Evolutionary conservation across 2,888 invertebrate species (phyloP).

Genomic region (Reticulitermes lucifugus): DNA sequence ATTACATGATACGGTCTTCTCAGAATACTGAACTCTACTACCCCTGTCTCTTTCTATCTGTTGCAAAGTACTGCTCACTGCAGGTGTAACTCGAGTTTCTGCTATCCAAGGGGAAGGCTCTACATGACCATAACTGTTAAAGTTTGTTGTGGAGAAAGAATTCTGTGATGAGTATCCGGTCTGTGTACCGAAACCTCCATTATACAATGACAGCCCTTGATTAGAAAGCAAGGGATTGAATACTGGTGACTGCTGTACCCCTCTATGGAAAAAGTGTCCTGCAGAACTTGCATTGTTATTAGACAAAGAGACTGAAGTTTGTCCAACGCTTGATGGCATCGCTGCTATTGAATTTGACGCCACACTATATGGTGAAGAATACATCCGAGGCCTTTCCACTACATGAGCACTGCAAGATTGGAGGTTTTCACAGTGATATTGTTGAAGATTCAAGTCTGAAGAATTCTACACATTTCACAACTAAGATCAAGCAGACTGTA

Average conservation of each 20-base stretch:
- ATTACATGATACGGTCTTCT: constrained; percentile 41
- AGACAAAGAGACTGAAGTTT: constrained; percentile 8
- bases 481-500: neutral
- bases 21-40: constrained; percentile 38
- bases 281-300: constrained; percentile 39
- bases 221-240: constrained; percentile 48
- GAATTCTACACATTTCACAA: neutral
- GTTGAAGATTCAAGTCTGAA: neutral
- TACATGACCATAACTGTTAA: constrained; percentile 44
- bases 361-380: constrained; percentile 27
- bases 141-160: constrained; percentile 45
- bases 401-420: neutral
- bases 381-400: constrained; percentile 17
- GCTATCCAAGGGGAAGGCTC: constrained; percentile 51
- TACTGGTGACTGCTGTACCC: constrained; percentile 49
- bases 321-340: constrained; percentile 31
- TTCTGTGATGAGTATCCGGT: constrained; percentile 48
- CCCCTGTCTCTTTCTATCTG: constrained; percentile 43
- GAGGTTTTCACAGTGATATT: too few relatives aligned
- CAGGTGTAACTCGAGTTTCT: constrained; percentile 44
- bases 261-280: constrained; percentile 45
- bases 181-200: constrained; percentile 49
- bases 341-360: constrained; percentile 24
- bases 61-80: constrained; percentile 30
- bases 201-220: constrained; percentile 50